These are phyloP conservation scores for Origma solitaria DNA, from an alignment of 2,113 vertebrate genomes.

Conservation along the genomic window DNA sequence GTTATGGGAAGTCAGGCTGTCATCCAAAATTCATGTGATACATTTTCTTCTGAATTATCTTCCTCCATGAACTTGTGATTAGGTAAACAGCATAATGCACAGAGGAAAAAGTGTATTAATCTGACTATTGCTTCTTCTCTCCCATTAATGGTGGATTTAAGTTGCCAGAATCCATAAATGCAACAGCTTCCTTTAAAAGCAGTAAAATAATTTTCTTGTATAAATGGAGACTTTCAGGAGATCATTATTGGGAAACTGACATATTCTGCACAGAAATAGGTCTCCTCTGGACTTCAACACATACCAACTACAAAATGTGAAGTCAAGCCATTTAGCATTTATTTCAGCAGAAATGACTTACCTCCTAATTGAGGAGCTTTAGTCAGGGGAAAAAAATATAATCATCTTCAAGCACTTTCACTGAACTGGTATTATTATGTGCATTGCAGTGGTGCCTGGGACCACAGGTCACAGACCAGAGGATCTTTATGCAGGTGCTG, in stretches of 20 bases:
- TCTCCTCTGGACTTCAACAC: slow-evolving; percentile 42
- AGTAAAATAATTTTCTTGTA: slow-evolving; percentile 58
- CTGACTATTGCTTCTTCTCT: not conserved
- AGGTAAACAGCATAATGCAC: slow-evolving; percentile 21
- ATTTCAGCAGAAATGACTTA: slow-evolving; percentile 45
- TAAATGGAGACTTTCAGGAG: slow-evolving; percentile 55
- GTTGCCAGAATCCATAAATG: slow-evolving; percentile 58
- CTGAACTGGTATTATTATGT: not conserved
- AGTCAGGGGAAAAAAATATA: not conserved
- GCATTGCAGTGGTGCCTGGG: not conserved
- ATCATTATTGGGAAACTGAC: slow-evolving; percentile 56
- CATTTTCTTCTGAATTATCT: slow-evolving; percentile 45
- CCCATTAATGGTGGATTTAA: slow-evolving; percentile 31
- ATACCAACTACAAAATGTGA: slow-evolving; percentile 20
- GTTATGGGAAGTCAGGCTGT: slow-evolving; percentile 50
- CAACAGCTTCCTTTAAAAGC: slow-evolving; percentile 62
- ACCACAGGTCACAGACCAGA: not conserved
- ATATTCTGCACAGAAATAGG: slow-evolving; percentile 53
- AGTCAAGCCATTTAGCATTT: slow-evolving; percentile 54
- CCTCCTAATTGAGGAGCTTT: slow-evolving; percentile 40
- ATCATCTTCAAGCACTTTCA: not conserved
- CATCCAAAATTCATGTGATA: slow-evolving; percentile 58
- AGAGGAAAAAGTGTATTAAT: slow-evolving; percentile 44
- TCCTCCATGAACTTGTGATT: slow-evolving; percentile 27
- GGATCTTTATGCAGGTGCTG: not conserved